A percentile compares a stretch with the other conserved stretches of the same genome.
Evolutionary conservation across 2,888 invertebrate species (phyloP).

Genomic region (Tetragonisca angustula): DNA sequence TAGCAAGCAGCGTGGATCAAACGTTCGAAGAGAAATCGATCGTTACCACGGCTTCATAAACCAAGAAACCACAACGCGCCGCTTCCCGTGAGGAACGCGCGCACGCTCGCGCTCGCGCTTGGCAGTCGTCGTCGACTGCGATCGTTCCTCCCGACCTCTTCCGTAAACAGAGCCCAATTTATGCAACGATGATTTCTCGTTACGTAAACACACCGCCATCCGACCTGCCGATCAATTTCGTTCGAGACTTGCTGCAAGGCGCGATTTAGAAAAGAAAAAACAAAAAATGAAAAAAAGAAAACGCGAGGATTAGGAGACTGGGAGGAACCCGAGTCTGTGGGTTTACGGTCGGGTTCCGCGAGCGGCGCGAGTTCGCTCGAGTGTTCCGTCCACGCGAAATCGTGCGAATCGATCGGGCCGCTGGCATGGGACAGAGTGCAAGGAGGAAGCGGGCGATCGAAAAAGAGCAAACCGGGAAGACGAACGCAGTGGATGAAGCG

Average conservation of each 20-base stretch:
- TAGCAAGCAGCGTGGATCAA: constrained; percentile 7
- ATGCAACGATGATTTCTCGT: constrained; percentile 31
- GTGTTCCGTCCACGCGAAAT: constrained; percentile 61
- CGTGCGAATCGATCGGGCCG: constrained; percentile 68
- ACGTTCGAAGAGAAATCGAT: constrained; percentile 39
- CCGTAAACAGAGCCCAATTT: constrained; percentile 72
- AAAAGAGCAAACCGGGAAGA: constrained; percentile 57
- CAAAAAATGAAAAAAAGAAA: background rate
- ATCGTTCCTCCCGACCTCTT: constrained; percentile 45
- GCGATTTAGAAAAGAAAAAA: background rate
- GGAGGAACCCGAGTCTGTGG: no score
- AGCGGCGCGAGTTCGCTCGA: constrained; percentile 2
- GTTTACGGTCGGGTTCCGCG: constrained; percentile 29
- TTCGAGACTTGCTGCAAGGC: background rate
- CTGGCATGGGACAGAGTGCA: constrained; percentile 56
- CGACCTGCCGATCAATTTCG: background rate
- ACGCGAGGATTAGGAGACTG: background rate
- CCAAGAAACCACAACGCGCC: constrained; percentile 47
- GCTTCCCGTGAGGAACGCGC: constrained; percentile 34
- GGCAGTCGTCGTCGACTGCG: constrained; percentile 22
- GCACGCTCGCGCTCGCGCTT: background rate
- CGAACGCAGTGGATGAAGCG: constrained; percentile 39
- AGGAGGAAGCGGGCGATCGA: constrained; percentile 64
- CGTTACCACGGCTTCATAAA: constrained; percentile 51
- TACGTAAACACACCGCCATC: background rate